Conservation (phyloP, 2,888 invertebrate genomes). For the Orthosia cruda region DNA sequence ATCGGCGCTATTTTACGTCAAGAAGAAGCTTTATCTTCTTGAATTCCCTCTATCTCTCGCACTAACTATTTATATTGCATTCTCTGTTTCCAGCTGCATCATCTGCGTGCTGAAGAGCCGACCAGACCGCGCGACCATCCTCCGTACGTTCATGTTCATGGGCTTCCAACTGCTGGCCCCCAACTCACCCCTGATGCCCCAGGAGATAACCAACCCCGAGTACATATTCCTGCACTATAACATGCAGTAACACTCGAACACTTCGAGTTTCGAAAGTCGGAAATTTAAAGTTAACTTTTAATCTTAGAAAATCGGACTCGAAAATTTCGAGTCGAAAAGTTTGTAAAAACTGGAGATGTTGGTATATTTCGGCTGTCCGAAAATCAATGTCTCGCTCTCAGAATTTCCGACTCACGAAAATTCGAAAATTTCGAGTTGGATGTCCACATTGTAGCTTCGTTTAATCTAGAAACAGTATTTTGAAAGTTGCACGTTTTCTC, state of each 20-base stretch:
- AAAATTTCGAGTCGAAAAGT: background rate
- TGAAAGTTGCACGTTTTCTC: constrained; percentile 73
- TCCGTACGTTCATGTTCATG: constrained; percentile 99
- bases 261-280: constrained; percentile 61
- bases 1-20: background rate
- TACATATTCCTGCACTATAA: constrained; percentile 91
- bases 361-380: constrained; percentile 30
- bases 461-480: constrained; percentile 74
- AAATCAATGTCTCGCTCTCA: constrained; percentile 25
- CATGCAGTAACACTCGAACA: constrained; percentile 81
- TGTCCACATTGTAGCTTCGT: constrained; percentile 56
- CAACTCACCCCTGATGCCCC: constrained; percentile 92
- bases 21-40: background rate
- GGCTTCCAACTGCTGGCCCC: constrained; percentile 98
- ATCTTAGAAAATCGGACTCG: constrained; percentile 45
- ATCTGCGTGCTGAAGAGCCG: constrained; percentile 96
- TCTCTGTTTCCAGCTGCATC: constrained; percentile 85
- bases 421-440: constrained; percentile 63
- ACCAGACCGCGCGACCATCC: constrained; percentile 96
- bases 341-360: constrained; percentile 36
- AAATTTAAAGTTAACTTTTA: constrained; percentile 46
- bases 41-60: background rate
- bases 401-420: constrained; percentile 54
- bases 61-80: background rate
- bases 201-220: constrained; percentile 92